These are phyloP conservation scores for Phenganax marumi DNA, from an alignment of 92 coral and sea anemone species.

Conservation along the genomic window DNA sequence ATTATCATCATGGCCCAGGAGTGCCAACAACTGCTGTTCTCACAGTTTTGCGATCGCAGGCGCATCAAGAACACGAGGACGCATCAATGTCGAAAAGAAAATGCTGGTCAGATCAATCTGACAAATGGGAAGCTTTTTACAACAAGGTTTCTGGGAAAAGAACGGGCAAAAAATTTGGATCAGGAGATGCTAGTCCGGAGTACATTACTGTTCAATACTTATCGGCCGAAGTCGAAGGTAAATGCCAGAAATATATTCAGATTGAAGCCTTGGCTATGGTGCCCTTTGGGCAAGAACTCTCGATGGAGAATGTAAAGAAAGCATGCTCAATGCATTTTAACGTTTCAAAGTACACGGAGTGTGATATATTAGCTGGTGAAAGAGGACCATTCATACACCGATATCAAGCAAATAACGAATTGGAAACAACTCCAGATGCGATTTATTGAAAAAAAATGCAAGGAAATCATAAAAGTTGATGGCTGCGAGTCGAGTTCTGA, in stretches of 20 bases:
- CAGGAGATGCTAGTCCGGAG: too few relatives aligned
- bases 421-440: conserved; percentile 65
- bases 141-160: too few relatives aligned
- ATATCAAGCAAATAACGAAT: conserved; percentile 54
- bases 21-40: too few relatives aligned
- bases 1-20: too few relatives aligned
- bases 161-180: too few relatives aligned
- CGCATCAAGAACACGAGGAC: too few relatives aligned
- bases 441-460: conserved; percentile 45
- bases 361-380: conserved; percentile 69
- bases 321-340: conserved; percentile 64
- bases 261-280: conserved; percentile 66
- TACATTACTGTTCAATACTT: conserved; percentile 52
- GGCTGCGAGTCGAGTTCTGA: too few relatives aligned
- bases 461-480: neutral
- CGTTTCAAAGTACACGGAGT: conserved; percentile 53
- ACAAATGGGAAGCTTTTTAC: too few relatives aligned
- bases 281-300: conserved; percentile 46
- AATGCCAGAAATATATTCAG: conserved; percentile 67
- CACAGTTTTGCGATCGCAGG: too few relatives aligned
- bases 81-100: too few relatives aligned
- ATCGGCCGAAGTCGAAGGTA: conserved; percentile 50
- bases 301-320: conserved; percentile 57
- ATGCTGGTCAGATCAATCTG: too few relatives aligned
- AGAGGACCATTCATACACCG: conserved; percentile 64